Evolutionary conservation across 1,140 invertebrate species (phyloP), one percentile per base, ranked within the genome.

Genomic region (Prorops nasuta): DNA sequence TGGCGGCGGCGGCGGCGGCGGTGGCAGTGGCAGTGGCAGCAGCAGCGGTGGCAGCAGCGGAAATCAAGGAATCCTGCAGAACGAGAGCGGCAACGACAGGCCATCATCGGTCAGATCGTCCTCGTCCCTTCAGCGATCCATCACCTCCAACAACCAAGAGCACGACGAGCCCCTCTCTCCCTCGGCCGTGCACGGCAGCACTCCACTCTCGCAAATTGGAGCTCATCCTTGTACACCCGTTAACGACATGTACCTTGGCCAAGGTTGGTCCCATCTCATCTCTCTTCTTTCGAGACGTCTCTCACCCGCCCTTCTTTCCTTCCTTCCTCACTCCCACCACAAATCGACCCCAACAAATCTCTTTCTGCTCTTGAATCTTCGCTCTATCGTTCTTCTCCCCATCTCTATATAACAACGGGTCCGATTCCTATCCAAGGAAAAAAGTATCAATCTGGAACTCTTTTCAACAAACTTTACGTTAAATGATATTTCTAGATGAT

Each of bases 201-300:
- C 91, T 28, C 90, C 91, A 1, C 81, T 93, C 6, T 89, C 89
- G 18, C 90, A 93, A 71, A 93, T 94, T 62, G 91, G 91, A 31
- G 84, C 86, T 46, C 83, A 83, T 64, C 65, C 72, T 24, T 77
- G 75, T 56, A 72, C 75, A 28, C 72, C 75, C 17, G 69, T 75
- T 59, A 75, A 66, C 50, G 78, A 80, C 54, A 76, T 76, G 63
- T 80, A 66, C 67, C 75, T 80, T 62, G 74, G 77, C 34, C 80
- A 79, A 77, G 79, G 80, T 81, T 64, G 63, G 63, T 24, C 15
- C 10, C 9, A 18, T 41, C n/a, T 28, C 12, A 7, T 49, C 22
- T 20, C 67, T 38, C 44, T 82, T 35, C 49, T 60, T 60, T n/a
- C n/a, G n/a, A n/a, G n/a, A n/a, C n/a, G n/a, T n/a, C n/a, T n/a